Base-by-base conservation (phyloP, 2,113 vertebrate species). In the Acinonyx jubatus region DNA sequence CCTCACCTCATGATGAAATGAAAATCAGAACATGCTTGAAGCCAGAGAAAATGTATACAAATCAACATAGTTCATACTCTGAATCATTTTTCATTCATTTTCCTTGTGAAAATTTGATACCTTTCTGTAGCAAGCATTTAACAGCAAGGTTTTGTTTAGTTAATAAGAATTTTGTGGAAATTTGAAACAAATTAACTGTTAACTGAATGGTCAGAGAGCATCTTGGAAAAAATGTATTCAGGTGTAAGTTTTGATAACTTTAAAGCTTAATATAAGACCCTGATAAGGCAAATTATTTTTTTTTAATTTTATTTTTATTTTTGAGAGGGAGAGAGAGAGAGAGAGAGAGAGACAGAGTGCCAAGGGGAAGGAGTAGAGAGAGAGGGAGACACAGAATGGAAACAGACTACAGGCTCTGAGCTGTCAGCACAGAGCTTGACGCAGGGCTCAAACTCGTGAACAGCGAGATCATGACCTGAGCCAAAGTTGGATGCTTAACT, bases 181-280 rank as follows among this genome's bases (percentile, higher is more conserved):
- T 92, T 96, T 80, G 55, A 80, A 96, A 66, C 14, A 95, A 71
- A 78, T 91, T 69, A 82, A n/a, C 27, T 92, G 3, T 87, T 55
- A 92, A n/a, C 33, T 65, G 6, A 78, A 1, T 27, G 4, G 68
- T n/a, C 63, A 55, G 55, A 88, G 29, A 83, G 15, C 2, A 52
- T 38, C 23, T 74, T n/a, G 27, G 50, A 76, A 65, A 95, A 95
- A 96, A 80, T 36, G 27, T 29, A 61, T 48, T 88, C 18, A 74
- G 4, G 7, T 11, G 63, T 18, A 36, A 52, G 57, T 15, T 82
- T 69, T 63, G 4, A 55, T 55, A 80, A 45, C 86, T 87, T 14
- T 7, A 57, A 79, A 89, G 38, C 5, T 45, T 29, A 84, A 38
- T 73, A 10, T 87, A 38, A 33, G 8, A 85, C 3, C 2, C 1